A percentile compares a stretch with the other conserved stretches of the same genome.
Conservation (phyloP, 2,113 vertebrate genomes). For the Strix aluco region DNA sequence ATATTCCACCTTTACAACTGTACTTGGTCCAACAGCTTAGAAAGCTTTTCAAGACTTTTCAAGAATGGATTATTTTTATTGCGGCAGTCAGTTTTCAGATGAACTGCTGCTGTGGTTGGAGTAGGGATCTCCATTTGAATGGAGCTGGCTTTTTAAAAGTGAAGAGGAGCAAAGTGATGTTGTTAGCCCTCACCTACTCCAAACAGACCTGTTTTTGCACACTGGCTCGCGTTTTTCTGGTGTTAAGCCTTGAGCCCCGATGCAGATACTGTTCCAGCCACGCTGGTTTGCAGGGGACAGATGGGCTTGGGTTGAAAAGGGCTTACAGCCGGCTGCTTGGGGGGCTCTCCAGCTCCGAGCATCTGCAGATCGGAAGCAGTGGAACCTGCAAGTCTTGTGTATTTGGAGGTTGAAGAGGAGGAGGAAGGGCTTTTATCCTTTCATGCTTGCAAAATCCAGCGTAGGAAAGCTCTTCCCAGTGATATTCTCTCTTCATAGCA, state of each 20-base stretch:
- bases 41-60: background rate
- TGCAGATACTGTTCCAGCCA: background rate
- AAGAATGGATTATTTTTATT: background rate
- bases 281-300: background rate
- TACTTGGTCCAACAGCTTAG: background rate
- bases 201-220: background rate
- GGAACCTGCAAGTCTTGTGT: background rate
- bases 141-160: background rate
- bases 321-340: accelerated
- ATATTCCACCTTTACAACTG: background rate
- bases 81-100: background rate
- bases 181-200: background rate
- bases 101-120: background rate
- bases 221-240: background rate
- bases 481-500: background rate
- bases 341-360: background rate
- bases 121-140: background rate
- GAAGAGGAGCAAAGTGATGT: background rate
- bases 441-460: background rate
- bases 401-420: background rate
- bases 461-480: background rate
- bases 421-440: conserved; percentile 8
- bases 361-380: accelerated
- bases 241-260: background rate
- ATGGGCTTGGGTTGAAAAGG: background rate